Evolutionary conservation across 2,888 invertebrate genomes (phyloP), one percentile per base, ranked within the genome.

Genomic region (Epiblema foenella): DNA sequence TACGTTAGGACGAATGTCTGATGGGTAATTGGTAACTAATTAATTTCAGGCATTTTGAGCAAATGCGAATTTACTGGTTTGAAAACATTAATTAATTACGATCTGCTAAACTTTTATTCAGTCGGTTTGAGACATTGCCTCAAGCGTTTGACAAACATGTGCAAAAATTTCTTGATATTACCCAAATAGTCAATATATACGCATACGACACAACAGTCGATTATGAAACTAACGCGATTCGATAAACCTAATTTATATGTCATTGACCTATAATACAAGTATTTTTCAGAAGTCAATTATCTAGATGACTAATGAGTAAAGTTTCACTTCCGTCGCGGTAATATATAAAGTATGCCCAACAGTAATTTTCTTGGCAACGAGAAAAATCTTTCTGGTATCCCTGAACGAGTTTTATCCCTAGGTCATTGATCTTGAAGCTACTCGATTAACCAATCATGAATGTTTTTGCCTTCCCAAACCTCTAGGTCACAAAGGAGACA

Each of bases 401-500:
- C 15, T 11, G 18, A 18, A 37, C 12, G 18, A 42, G 3, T 42
- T 59, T 20, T 15, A 8, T 20, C 37, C 20, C n/a, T 54, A 64
- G 52, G 70, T 33, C 59, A 60, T 46, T 59, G 59, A 70, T 46
- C 59, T 52, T 58, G 15, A 29, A 18, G 9, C 20, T 7, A 33
- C 15, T 17, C 7, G 51, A 60, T 69, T 51, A 51, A 65, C 56
- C 46, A 62, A 60, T 62, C 46, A 20, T 51, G 66, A 4, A 20
- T 20, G 49, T 49, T 69, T 58, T 65, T 62, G 56, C 37, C 37
- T 71, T 67, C 57, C 49, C 37, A 66, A 49, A 56, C 54, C 65
- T 70, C 70, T 66, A 60, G 70, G 62, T 67, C 67, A 71, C 51
- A 29, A 54, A 56, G 69, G 54, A 67, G 71, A 71, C 71, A 71